Evolutionary conservation across 1,140 invertebrate genomes (phyloP).

Genomic region (Manduca sexta): DNA sequence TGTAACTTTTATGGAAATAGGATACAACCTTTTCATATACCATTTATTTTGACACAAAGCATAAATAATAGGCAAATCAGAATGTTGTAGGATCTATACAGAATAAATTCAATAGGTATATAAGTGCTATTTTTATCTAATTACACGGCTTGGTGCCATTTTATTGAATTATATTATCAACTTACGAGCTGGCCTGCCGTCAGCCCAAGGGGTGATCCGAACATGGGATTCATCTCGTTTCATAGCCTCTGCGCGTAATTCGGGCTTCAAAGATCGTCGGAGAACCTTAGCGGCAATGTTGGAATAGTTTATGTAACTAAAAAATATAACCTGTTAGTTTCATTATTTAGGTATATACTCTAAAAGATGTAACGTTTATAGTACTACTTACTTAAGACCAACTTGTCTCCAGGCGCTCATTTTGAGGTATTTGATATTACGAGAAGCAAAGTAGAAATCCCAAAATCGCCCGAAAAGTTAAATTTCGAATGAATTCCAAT

Average conservation of each 20-base stretch:
- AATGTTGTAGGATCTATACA: no score
- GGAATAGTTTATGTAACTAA: slow-evolving; percentile 93
- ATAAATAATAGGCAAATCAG: no score
- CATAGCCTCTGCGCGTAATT: slow-evolving; percentile 80
- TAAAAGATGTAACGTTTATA: slow-evolving; percentile 20
- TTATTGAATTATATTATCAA: no score
- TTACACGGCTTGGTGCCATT: no score
- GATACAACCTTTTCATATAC: no score
- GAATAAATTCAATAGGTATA: no score
- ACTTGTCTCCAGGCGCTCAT: slow-evolving; percentile 68
- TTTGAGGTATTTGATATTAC: slow-evolving; percentile 20
- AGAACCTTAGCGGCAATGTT: slow-evolving; percentile 89
- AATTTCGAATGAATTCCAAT: slow-evolving; percentile 27
- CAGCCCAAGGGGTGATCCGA: slow-evolving; percentile 88
- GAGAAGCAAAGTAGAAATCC: not conserved
- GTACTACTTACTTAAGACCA: slow-evolving; percentile 55
- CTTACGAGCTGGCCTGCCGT: slow-evolving; percentile 89
- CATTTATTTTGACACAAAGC: no score
- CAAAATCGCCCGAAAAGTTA: slow-evolving; percentile 12
- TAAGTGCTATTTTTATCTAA: no score
- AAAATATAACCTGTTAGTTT: slow-evolving; percentile 23
- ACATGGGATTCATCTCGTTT: slow-evolving; percentile 84
- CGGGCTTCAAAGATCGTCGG: slow-evolving; percentile 83
- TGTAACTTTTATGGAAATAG: no score
- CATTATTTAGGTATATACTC: not conserved